These are phyloP conservation scores for Helostoma temminkii DNA, from an alignment of 2,797 vertebrate genomes.

Conservation along the genomic window DNA sequence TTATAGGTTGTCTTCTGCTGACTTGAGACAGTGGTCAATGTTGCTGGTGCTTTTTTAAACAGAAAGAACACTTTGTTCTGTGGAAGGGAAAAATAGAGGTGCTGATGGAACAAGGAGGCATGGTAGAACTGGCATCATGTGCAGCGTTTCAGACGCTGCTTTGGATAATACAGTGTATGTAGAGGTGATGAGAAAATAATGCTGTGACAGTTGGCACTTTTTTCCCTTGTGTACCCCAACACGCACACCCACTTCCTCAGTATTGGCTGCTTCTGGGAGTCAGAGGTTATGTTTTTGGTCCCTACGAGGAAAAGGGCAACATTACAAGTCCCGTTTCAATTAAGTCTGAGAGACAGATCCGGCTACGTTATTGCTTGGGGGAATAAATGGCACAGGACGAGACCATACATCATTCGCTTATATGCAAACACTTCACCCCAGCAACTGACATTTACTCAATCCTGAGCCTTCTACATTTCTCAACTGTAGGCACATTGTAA, in stretches of 20 bases:
- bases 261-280: slow-evolving; percentile 82
- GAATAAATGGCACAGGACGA: slow-evolving; percentile 82
- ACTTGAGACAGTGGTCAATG: slow-evolving; percentile 69
- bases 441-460: slow-evolving; percentile 85
- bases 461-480: slow-evolving; percentile 74
- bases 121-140: slow-evolving; percentile 52
- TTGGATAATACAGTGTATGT: slow-evolving; percentile 34
- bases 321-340: slow-evolving; percentile 88
- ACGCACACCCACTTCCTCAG: slow-evolving; percentile 62
- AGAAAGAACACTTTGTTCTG: slow-evolving; percentile 79
- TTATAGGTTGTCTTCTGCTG: slow-evolving; percentile 59
- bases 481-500: slow-evolving; percentile 81
- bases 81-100: slow-evolving; percentile 59
- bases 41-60: slow-evolving; percentile 39
- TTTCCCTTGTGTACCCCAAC: slow-evolving; percentile 66
- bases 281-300: slow-evolving; percentile 87
- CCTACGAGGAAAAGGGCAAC: slow-evolving; percentile 80
- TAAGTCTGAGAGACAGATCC: slow-evolving; percentile 84
- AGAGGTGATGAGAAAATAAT: slow-evolving; percentile 74
- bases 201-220: slow-evolving; percentile 76
- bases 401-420: slow-evolving; percentile 86
- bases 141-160: slow-evolving; percentile 34
- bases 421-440: slow-evolving; percentile 85
- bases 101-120: slow-evolving; percentile 41
- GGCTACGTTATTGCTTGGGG: slow-evolving; percentile 83